Base-by-base conservation (phyloP, 2,888 invertebrate species). In the Neocrepidodera transversa region DNA sequence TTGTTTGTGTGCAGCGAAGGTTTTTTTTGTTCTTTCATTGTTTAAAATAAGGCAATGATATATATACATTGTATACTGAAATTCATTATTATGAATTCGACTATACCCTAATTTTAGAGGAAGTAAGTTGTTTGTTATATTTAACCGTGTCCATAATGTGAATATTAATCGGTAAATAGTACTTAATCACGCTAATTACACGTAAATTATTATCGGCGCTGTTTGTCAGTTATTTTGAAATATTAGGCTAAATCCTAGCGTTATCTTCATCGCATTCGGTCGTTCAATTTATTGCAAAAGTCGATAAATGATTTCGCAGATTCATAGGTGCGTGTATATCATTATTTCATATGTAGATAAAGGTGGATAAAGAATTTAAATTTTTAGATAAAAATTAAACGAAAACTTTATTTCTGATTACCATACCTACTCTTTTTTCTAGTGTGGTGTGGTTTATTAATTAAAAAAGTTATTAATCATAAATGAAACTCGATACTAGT, bases 121-220 rank as follows among this genome's bases (percentile, higher is more conserved):
- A n/a, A 23, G 6, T 6, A 23, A 23, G 23, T 23, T 23, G 28
- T 28, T 28, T 7, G 32, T 32, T 11, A 32, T 32, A 32, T 32
- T 32, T 32, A 32, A 13, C 32, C 11, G 11, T 13, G 32, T 14
- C 17, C 17, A 48, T 17, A 8, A 20, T 13, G 35, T 32, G 40
- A 51, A 51, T 40, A 51, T 18, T 58, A 62, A 65, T 68, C 63
- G 58, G 65, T 62, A 65, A 67, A 66, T 63, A 57, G 48, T 60
- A 64, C 58, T 66, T 66, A 65, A 69, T 68, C 66, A 61, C 62
- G 16, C 65, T 63, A 63, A 69, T 68, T 66, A 67, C 63, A 63
- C 64, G 63, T 65, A 61, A 63, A 68, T 60, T 59, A 60, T 64
- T 67, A 66, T 68, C 68, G 57, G 61, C 45, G 48, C 47, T 58